A percentile compares a stretch with the other conserved stretches of the same genome.
Evolutionary conservation across 2,797 vertebrate species (phyloP).

Genomic region (Cynodonichthys magdalenae): DNA sequence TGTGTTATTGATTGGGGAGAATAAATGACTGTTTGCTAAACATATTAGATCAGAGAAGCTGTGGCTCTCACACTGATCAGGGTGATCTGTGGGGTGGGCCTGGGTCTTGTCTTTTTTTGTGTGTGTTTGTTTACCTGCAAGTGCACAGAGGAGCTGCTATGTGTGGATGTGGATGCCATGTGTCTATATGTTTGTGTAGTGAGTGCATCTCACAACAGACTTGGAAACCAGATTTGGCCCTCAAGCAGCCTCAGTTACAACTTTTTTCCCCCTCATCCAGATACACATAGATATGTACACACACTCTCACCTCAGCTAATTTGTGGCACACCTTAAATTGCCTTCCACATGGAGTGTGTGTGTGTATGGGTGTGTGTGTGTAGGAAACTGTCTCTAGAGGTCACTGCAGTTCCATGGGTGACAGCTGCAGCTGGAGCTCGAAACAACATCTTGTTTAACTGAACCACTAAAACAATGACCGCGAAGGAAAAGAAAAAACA

Average conservation of each 20-base stretch:
- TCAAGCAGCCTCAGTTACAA: constrained; percentile 42
- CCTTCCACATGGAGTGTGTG: constrained; percentile 60
- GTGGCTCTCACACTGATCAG: constrained; percentile 59
- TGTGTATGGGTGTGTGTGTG: constrained; percentile 74
- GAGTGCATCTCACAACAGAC: constrained; percentile 3
- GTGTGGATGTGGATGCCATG: constrained; percentile 30
- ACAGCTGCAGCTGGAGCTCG: constrained; percentile 74
- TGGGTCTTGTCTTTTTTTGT: constrained; percentile 35
- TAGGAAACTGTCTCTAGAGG: constrained; percentile 85
- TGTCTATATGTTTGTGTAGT: constrained; percentile 7
- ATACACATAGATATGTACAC: constrained; percentile 4
- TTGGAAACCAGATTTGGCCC: constrained; percentile 26
- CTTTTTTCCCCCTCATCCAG: not conserved
- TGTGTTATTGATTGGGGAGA: constrained; percentile 76
- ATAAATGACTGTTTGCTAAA: constrained; percentile 82
- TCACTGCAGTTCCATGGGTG: constrained; percentile 86
- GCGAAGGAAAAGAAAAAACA: constrained; percentile 23
- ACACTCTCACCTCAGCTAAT: constrained; percentile 47
- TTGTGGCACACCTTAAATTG: constrained; percentile 61
- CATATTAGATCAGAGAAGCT: constrained; percentile 75
- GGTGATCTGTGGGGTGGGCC: constrained; percentile 73
- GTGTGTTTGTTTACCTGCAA: constrained; percentile 57
- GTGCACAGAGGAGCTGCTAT: constrained; percentile 23
- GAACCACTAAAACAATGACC: constrained; percentile 67
- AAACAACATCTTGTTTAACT: constrained; percentile 67